Base-by-base conservation (phyloP, 2,888 invertebrate genomes). In the Eupithecia dodoneata region DNA sequence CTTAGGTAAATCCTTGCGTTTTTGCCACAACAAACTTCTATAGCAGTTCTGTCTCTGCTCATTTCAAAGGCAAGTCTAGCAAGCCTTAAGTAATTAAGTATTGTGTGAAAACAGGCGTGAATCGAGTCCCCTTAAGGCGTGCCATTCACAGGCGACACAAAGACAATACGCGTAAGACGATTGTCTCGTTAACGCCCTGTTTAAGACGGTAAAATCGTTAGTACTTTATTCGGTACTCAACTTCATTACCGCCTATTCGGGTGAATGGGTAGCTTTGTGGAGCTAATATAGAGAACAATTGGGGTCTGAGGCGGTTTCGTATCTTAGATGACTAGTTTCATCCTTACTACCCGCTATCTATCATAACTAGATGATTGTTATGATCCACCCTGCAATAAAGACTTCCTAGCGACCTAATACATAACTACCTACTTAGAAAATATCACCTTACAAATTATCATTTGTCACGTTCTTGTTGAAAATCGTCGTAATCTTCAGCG, bases 161-260 rank as follows among this genome's bases (percentile, higher is more conserved):
- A 83, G 82, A 84, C 84, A 83, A 83, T 83, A 82, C 81, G 81
- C 79, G 81, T 77, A 75, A 81, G 79, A 80, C 81, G 79, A 83
- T 81, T 79, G 76, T 82, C 81, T 81, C 82, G 80, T 81, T 82
- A 82, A 83, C 81, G 81, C 76, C 74, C 81, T 82, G 81, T 80
- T 81, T 80, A 81, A 81, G 83, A 82, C 81, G 82, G 75, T 81
- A 74, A 79, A 82, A 82, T 83, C 81, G 81, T 83, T 83, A 83
- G 83, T 81, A 81, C 81, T 83, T 83, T 81, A 81, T 81, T 80
- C 74, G 78, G 81, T 79, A 77, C 80, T 81, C 78, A 76, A 81
- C 81, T 81, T 81, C 81, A 81, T 81, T 79, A 81, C 81, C 80
- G 77, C 80, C 78, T 82, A 80, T 80, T 79, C 77, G 81, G 79